Base-by-base conservation (phyloP, 2,797 vertebrate genomes). In the Euphonia xanthogaster region DNA sequence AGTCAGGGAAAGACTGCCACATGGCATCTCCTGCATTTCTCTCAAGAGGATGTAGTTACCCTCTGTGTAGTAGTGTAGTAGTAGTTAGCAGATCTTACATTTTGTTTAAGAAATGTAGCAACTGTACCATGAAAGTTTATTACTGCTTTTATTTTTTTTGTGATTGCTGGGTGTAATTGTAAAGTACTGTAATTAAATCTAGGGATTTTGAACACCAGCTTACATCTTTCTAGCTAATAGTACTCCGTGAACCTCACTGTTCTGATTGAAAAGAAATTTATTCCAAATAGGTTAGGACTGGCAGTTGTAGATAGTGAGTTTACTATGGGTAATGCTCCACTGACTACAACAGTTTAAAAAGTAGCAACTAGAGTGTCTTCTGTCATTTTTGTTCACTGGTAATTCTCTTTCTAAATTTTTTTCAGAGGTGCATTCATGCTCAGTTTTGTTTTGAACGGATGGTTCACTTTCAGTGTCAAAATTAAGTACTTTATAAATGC, bases 351-450 rank as follows among this genome's bases (percentile, higher is more conserved):
- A 58, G 7, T 63, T 93, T 20, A 31, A 67, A 54, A 77, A 66
- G 21, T 27, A 53, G 31, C 31, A 39, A 0, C 17, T 74, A 3
- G 24, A 28, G 17, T 60, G 20, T n/a, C 11, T 35, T 74, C 13
- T 76, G 45, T 51, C 27, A 18, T 1, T 51, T 86, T 73, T 8
- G 2, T 11, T 37, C 14, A 20, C 19, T 63, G 21, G 17, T 70
- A 22, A 7, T 85, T 93, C 47, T 78, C 9, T 63, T 63, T 50
- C 24, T 17, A 15, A 23, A 2, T 23, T 47, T 63, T 70, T 73
- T 65, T 86, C 14, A 42, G 40, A 23, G 0, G 0, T n/a, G 3
- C 27, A 24, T 39, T 90, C 0, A 2, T 62, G 25, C 28, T 82
- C 62, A 35, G 39, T 31, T 77, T 83, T 61, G 17, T 53, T 86